A percentile compares a stretch with the other conserved stretches of the same genome.
Evolutionary conservation across 37 sponge, comb jelly and placozoan genomes (phyloP).

Genomic region (Spongilla lacustris): DNA sequence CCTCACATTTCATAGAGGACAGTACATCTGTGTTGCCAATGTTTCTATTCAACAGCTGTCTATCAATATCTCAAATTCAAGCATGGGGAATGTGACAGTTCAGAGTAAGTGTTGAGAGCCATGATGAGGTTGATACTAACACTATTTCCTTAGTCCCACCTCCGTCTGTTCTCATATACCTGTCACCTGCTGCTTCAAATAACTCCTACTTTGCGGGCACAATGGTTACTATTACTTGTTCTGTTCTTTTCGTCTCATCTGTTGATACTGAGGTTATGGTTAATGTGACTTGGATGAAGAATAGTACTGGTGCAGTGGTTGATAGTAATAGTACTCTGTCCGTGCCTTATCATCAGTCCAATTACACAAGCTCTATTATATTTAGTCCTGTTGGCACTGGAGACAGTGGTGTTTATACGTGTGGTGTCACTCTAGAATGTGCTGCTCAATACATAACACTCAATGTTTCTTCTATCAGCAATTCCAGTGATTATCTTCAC

Average conservation of each 20-base stretch:
- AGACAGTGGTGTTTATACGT: conserved; percentile 5
- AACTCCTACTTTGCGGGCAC: conserved; percentile 3
- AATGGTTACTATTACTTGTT: background rate
- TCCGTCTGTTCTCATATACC: background rate
- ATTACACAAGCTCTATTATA: background rate
- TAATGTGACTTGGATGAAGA: conserved; percentile 5
- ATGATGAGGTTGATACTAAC: background rate
- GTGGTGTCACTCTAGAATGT: background rate
- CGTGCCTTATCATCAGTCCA: background rate
- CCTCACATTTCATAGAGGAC: conserved; percentile 33
- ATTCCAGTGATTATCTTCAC: background rate
- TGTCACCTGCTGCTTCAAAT: background rate
- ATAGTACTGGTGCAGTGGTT: background rate
- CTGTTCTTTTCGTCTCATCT: background rate
- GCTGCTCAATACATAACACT: background rate
- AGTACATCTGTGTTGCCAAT: conserved; percentile 39
- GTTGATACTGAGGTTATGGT: conserved; percentile 27
- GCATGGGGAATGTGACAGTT: background rate
- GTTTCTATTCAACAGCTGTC: background rate
- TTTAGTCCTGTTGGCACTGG: conserved; percentile 6
- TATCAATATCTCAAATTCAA: background rate
- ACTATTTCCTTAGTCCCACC: background rate
- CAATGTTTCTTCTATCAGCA: background rate
- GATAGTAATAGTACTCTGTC: background rate
- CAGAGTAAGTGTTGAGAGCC: background rate